Evolutionary conservation across 2,113 vertebrate genomes (phyloP), one percentile per base, ranked within the genome.

Genomic region (Rhinogobius similis): DNA sequence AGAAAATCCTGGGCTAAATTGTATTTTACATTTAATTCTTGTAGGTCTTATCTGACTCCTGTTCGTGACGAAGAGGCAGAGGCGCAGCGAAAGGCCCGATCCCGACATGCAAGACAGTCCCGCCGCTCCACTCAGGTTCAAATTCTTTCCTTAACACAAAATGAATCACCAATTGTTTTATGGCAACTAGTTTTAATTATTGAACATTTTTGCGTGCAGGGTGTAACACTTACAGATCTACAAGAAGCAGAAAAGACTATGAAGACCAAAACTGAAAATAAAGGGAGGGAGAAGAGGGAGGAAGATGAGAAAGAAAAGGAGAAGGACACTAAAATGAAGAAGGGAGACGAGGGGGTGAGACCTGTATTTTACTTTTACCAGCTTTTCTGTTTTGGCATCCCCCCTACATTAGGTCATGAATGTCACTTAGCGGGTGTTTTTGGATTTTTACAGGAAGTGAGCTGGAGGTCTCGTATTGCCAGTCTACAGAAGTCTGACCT

Each of bases 401-500:
- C 9, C 23, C 59, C 80, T 71, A 41, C 67, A 43, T 81, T 65
- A 75, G 8, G 29, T 61, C 26, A 41, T 38, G 67, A 69, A 76
- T 16, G 5, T 82, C 41, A 82, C 68, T 52, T 18, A 70, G 53
- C 10, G 1, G 46, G 67, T 55, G 48, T 52, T 65, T n/a, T 39
- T 89, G 53, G 70, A 23, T 76, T 24, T 55, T 79, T 65, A 70
- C 78, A 94, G 93, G 94, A 95, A 82, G 91, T 94, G 76, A 94
- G 92, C 85, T 95, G 93, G 93, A 91, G 94, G 75, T 93, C 93
- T 82, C 92, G 93, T 13, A 93, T 94, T 20, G 94, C 94, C 83
- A 95, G 91, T 72, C 85, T 94, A 83, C 94, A 94, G 88, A 95
- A 94, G 89, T 94, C 93, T 0, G 94, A 94, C 83, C 89, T 94